Percentiles rank a stretch among this genome's conserved stretches.
phyloP scores from a whole-genome alignment of 2,797 vertebrate species.

The Sebastolobus alascanus region DNA sequence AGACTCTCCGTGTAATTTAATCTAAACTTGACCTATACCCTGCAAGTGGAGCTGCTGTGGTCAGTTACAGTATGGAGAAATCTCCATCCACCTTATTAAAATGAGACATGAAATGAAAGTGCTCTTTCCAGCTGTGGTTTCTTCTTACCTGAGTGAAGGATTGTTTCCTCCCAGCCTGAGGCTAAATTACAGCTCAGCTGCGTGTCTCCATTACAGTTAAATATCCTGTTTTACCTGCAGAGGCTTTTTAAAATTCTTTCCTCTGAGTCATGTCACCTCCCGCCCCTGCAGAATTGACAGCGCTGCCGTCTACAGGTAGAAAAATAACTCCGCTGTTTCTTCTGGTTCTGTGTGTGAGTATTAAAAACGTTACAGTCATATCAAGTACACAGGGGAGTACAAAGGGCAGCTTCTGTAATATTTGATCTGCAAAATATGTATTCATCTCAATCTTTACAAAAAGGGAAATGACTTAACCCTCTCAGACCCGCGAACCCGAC shows the following conservation, averaged over 20 bases:
- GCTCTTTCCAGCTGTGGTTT: not conserved
- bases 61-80: slow-evolving; percentile 2
- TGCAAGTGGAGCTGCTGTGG: slow-evolving; percentile 16
- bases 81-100: slow-evolving; percentile 22
- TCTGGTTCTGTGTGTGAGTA: slow-evolving; percentile 4
- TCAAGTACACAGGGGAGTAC: not conserved
- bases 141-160: not conserved
- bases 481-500: too few relatives aligned
- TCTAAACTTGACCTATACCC: not conserved
- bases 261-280: slow-evolving; percentile 21
- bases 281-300: slow-evolving; percentile 8
- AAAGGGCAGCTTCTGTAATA: not conserved
- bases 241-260: slow-evolving; percentile 11
- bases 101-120: slow-evolving; percentile 13
- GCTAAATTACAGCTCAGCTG: slow-evolving; percentile 38
- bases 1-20: not conserved
- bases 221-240: slow-evolving; percentile 21
- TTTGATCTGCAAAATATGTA: not conserved
- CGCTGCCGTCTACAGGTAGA: not conserved
- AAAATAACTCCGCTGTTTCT: not conserved
- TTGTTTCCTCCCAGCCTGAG: slow-evolving; percentile 1
- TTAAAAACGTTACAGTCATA: slow-evolving; percentile 15
- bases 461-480: not conserved
- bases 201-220: slow-evolving; percentile 24
- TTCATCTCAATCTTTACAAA: not conserved